These are phyloP conservation scores for Cacoxenus indagator DNA, from an alignment of 2,888 invertebrate genomes.

Conservation along the genomic window DNA sequence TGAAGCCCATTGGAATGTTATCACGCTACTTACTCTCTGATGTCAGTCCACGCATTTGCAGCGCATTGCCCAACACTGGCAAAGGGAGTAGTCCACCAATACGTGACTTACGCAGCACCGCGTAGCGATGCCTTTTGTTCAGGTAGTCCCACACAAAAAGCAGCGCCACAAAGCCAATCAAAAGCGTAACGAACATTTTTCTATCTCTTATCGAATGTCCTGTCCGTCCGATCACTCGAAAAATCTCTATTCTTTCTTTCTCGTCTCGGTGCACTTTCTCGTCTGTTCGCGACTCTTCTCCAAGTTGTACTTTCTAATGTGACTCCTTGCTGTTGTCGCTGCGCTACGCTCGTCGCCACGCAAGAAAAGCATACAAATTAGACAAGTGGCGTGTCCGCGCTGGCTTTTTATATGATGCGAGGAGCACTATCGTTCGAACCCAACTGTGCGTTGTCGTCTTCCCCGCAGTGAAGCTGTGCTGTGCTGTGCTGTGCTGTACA, in stretches of 20 bases:
- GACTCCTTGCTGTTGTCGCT: not conserved
- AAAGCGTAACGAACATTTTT: slow-evolving; percentile 30
- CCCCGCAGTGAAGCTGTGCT: too few relatives aligned
- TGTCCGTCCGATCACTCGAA: too few relatives aligned
- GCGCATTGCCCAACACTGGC: slow-evolving; percentile 31
- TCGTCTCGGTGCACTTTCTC: not conserved
- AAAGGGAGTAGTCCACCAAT: slow-evolving; percentile 24
- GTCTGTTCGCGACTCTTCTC: not conserved
- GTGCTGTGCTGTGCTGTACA: too few relatives aligned
- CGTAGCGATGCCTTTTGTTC: slow-evolving; percentile 35
- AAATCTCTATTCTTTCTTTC: not conserved
- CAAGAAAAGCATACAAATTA: too few relatives aligned
- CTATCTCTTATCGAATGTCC: too few relatives aligned
- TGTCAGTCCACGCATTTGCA: slow-evolving; percentile 28
- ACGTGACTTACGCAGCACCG: slow-evolving; percentile 29
- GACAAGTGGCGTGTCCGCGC: not conserved
- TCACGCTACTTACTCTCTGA: slow-evolving; percentile 30
- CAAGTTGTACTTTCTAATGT: too few relatives aligned
- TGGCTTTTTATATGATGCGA: not conserved
- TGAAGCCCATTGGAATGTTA: not conserved
- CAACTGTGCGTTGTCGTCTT: not conserved
- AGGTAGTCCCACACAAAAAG: slow-evolving; percentile 38
- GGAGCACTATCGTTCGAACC: not conserved
- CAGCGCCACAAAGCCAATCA: slow-evolving; percentile 20
- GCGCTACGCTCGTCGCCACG: not conserved